A percentile compares a stretch with the other conserved stretches of the same genome.
phyloP scores from a whole-genome alignment of 2,797 vertebrate genomes.

The Synaphobranchus kaupii region DNA sequence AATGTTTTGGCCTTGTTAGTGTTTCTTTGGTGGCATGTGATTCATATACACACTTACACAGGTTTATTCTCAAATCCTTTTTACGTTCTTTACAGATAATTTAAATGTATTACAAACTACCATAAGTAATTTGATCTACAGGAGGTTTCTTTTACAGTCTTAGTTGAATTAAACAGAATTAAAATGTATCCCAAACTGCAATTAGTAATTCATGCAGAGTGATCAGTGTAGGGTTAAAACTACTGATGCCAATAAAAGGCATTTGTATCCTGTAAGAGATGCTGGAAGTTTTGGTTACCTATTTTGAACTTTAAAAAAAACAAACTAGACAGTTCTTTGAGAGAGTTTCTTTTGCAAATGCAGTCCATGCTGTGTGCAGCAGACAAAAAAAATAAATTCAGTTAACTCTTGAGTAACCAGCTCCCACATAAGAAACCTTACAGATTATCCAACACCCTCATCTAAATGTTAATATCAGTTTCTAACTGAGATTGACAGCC shows the following conservation, averaged over 20 bases:
- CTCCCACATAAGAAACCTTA: too few species aligned
- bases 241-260: not conserved
- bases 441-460: too few species aligned
- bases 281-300: not conserved
- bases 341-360: not conserved
- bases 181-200: not conserved
- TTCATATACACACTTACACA: not conserved
- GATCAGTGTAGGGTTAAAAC: not conserved
- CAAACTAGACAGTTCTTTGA: too few species aligned
- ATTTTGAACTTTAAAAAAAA: too few species aligned
- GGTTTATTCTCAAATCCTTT: conserved; percentile 4
- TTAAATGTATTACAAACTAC: not conserved
- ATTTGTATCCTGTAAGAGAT: not conserved
- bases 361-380: too few species aligned
- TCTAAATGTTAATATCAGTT: too few species aligned
- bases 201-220: not conserved
- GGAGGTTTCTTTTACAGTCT: not conserved
- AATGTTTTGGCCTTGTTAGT: not conserved
- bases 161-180: not conserved
- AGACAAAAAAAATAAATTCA: too few species aligned
- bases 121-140: not conserved
- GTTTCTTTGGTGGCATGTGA: not conserved
- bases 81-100: not conserved
- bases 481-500: too few species aligned
- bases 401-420: too few species aligned